Evolutionary conservation across 2,797 vertebrate species (phyloP).

Genomic region (Hylomyscus alleni): DNA sequence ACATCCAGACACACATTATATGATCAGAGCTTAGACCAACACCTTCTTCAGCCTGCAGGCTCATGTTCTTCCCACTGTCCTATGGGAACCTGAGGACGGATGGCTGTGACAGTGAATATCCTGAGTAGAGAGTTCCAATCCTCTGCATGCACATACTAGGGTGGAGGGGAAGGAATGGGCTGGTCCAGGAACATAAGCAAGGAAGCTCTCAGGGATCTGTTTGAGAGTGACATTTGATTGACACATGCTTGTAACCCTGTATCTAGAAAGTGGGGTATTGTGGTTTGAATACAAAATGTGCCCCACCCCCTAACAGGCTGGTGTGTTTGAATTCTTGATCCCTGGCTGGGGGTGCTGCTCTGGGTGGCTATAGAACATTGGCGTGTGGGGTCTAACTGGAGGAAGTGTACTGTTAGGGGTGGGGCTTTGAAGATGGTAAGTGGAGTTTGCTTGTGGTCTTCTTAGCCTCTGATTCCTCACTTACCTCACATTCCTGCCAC

Average conservation of each 20-base stretch:
- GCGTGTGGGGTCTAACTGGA: background rate
- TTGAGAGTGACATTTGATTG: background rate
- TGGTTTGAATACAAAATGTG: background rate
- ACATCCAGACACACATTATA: background rate
- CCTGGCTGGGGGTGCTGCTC: background rate
- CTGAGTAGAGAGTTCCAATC: background rate
- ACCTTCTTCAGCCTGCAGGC: background rate
- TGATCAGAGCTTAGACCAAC: background rate
- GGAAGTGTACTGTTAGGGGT: background rate
- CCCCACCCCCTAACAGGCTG: too few relatives aligned
- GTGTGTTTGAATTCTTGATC: background rate
- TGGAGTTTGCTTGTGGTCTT: background rate
- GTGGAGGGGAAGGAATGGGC: background rate
- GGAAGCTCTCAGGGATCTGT: background rate
- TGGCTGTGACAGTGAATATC: background rate
- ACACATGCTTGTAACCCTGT: background rate
- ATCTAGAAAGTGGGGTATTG: background rate
- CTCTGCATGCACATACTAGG: background rate
- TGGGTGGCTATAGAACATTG: background rate
- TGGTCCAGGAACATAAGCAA: background rate
- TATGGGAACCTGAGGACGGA: accelerated
- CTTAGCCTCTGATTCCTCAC: background rate
- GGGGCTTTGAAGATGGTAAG: background rate
- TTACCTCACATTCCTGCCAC: background rate
- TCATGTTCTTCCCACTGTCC: background rate